Evolutionary conservation across 1,140 invertebrate species (phyloP).

Genomic region (Bombus difficillimus): DNA sequence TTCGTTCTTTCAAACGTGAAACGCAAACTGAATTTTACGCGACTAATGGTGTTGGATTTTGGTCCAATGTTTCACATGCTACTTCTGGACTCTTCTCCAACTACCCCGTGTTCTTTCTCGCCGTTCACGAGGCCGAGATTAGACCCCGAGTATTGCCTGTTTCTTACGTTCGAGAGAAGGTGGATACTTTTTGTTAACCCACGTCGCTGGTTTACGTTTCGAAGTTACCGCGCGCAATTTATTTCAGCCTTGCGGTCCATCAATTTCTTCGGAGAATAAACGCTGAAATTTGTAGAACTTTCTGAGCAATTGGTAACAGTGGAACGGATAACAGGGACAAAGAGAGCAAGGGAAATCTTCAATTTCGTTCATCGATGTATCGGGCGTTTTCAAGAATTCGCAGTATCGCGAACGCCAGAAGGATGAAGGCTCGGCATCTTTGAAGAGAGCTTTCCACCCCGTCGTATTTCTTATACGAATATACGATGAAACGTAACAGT

Average conservation of each 20-base stretch:
- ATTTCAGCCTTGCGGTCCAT: constrained; percentile 5
- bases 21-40: constrained; percentile 18
- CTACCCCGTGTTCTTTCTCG: no score
- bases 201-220: not conserved
- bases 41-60: constrained; percentile 32
- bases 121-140: no score
- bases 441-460: not conserved
- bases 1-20: not conserved
- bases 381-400: constrained; percentile 5
- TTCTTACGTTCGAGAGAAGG: not conserved
- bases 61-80: not conserved
- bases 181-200: constrained; percentile 21
- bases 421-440: not conserved
- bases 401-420: constrained; percentile 4
- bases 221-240: constrained; percentile 14
- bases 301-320: not conserved
- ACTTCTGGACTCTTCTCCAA: not conserved
- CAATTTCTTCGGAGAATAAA: constrained; percentile 28
- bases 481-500: not conserved
- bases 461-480: constrained; percentile 1
- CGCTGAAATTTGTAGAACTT: constrained; percentile 46
- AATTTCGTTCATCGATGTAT: constrained; percentile 38
- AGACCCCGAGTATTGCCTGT: not conserved
- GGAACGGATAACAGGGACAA: not conserved
- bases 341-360: not conserved